phyloP scores from a whole-genome alignment of 2,888 invertebrate species.

The Tubiluchus corallicola region DNA sequence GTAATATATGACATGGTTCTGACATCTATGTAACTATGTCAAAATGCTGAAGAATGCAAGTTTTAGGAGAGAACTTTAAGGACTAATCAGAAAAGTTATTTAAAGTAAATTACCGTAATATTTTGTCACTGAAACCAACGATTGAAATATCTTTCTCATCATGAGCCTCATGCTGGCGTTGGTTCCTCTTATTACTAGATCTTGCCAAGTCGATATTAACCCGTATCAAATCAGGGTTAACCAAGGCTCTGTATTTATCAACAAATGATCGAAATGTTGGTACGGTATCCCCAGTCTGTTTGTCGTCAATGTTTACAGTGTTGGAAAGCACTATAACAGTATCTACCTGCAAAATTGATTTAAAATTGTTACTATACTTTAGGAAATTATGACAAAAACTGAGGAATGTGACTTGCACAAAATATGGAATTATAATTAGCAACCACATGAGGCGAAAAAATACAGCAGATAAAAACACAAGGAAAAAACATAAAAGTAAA shows the following conservation, averaged over 20 bases:
- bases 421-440: too few relatives aligned
- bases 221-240: conserved; percentile 27
- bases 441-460: too few relatives aligned
- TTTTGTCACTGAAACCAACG: conserved; percentile 30
- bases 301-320: neutral
- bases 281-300: conserved; percentile 10
- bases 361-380: too few relatives aligned
- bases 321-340: conserved; percentile 16
- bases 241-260: conserved; percentile 23
- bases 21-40: too few relatives aligned
- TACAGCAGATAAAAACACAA: too few relatives aligned
- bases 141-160: conserved; percentile 25
- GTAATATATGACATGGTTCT: too few relatives aligned
- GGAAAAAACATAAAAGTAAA: too few relatives aligned
- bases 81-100: neutral
- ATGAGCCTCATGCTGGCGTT: conserved; percentile 15
- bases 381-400: too few relatives aligned
- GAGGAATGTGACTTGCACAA: too few relatives aligned
- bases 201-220: conserved; percentile 19
- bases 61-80: conserved; percentile 5
- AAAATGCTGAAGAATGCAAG: neutral
- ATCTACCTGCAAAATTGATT: too few relatives aligned
- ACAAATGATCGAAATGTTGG: conserved; percentile 22
- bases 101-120: conserved; percentile 24
- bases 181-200: neutral